Evolutionary conservation across 1,140 invertebrate genomes (phyloP), one percentile per base, ranked within the genome.

Genomic region (Cydia fagiglandana): DNA sequence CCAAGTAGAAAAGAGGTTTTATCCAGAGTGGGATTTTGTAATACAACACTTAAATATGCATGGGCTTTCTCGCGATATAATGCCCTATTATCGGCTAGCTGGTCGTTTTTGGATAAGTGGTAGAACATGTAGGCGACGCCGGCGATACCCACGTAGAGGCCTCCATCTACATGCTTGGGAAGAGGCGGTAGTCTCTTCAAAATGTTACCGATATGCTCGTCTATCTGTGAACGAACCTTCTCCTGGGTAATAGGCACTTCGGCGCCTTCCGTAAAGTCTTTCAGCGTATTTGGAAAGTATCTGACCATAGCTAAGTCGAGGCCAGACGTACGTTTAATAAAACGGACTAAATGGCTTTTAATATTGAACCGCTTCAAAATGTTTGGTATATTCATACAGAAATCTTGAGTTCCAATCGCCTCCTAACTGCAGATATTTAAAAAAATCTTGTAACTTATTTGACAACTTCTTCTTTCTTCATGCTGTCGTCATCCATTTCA

Each of bases 121-220:
- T 94, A 94, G 78, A 94, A 94, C 93, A 94, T 94, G 79, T 91
- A 95, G 1, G 93, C 89, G 64, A 94, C 87, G 4, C 94, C 94
- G 61, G 91, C 92, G 20, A 93, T 83, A 0, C 94, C 94, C 45
- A 94, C 90, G 80, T 95, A 95, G 1, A 95, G 74, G 4, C 94
- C 94, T 56, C 94, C 94, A 9, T 93, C 90, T 1, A 90, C 90
- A 79, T 89, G 86, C 73, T 87, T 88, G 13, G 77, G 76, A 2
- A 78, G 76, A 5, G 89, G 86, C 47, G 81, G 84, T 5, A 90
- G 34, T 0, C 86, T 82, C 73, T 88, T 90, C 3, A 78, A 80
- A 74, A 91, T 91, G 68, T 79, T 90, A 15, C 77, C 79, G n/a
- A 90, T 76, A 74, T 90, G 80, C 9, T 91, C 89, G 38, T 84